phyloP scores from a whole-genome alignment of 2,888 invertebrate species.

The Liposcelis brunnea region DNA sequence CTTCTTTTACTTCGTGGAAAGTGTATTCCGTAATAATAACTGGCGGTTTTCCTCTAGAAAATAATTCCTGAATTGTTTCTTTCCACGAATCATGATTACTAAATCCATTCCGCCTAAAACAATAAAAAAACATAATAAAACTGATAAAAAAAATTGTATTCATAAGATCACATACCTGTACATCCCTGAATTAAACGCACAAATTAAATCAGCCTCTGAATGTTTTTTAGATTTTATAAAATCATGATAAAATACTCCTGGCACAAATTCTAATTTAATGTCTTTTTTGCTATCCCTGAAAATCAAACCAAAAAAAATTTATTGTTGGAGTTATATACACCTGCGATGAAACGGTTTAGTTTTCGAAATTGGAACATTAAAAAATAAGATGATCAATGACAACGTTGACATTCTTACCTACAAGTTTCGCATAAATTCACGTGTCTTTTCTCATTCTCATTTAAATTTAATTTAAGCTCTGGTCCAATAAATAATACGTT shows the following conservation, averaged over 20 bases:
- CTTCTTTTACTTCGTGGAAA: constrained; percentile 42
- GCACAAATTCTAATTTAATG: constrained; percentile 20
- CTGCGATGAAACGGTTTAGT: too few species aligned
- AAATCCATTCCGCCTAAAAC: constrained; percentile 37
- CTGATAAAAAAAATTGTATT: neutral
- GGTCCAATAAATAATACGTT: constrained; percentile 45
- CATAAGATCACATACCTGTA: constrained; percentile 24
- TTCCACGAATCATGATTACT: constrained; percentile 49
- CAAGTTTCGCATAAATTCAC: constrained; percentile 14
- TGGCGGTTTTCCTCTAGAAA: constrained; percentile 34
- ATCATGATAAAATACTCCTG: constrained; percentile 26
- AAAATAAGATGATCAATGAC: too few species aligned
- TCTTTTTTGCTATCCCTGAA: constrained; percentile 25
- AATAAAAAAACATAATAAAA: neutral
- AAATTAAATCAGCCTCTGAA: constrained; percentile 30
- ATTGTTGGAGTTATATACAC: neutral
- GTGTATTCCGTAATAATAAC: constrained; percentile 51
- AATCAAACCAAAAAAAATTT: constrained; percentile 15
- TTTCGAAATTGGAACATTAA: too few species aligned
- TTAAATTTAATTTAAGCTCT: constrained; percentile 31
- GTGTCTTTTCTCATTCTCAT: constrained; percentile 12
- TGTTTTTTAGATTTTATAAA: constrained; percentile 16
- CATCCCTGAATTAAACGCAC: constrained; percentile 54
- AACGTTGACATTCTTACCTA: constrained; percentile 11
- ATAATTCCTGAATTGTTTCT: constrained; percentile 37